Conservation (phyloP, 1,140 invertebrate species). For the Philotrypesis tridentata region DNA sequence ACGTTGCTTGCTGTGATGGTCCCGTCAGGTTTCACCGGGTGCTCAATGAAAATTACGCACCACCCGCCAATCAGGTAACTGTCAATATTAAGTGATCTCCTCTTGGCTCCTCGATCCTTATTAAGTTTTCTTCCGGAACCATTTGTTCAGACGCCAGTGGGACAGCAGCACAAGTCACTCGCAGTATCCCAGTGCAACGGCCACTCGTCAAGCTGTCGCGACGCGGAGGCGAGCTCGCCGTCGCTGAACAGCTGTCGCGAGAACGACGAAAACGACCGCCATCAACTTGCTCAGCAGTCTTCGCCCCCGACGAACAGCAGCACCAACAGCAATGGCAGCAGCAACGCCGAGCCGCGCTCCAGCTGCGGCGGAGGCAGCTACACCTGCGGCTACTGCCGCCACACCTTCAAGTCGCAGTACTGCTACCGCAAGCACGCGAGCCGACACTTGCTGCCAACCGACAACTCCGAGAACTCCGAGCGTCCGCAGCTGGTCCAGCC, state of each 20-base stretch:
- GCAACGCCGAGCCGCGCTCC: conserved; percentile 61
- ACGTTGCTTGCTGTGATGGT: conserved; percentile 90
- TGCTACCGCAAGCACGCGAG: conserved; percentile 75
- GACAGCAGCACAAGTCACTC: neutral
- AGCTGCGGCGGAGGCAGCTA: conserved; percentile 68
- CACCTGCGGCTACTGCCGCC: conserved; percentile 85
- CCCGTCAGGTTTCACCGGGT: conserved; percentile 88
- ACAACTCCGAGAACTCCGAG: neutral
- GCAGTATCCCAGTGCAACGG: conserved; percentile 26
- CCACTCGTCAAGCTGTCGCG: neutral
- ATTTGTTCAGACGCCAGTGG: neutral
- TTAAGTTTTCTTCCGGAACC: neutral
- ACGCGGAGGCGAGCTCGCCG: neutral
- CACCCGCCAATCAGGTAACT: conserved; percentile 53
- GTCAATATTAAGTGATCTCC: conserved; percentile 41
- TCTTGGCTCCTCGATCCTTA: neutral
- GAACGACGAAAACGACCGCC: conserved; percentile 64
- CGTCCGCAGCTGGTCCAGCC: conserved; percentile 40
- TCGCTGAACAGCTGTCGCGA: conserved; percentile 45
- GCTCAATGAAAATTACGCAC: conserved; percentile 82
- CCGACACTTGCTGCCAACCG: conserved; percentile 39
- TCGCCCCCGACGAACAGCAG: neutral
- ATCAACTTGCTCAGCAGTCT: neutral
- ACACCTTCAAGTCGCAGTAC: conserved; percentile 87
- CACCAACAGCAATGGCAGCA: neutral